Percentiles rank a stretch among this genome's conserved stretches.
These are phyloP conservation scores for Falco biarmicus DNA, from an alignment of 2,797 vertebrate species.

Conservation along the genomic window DNA sequence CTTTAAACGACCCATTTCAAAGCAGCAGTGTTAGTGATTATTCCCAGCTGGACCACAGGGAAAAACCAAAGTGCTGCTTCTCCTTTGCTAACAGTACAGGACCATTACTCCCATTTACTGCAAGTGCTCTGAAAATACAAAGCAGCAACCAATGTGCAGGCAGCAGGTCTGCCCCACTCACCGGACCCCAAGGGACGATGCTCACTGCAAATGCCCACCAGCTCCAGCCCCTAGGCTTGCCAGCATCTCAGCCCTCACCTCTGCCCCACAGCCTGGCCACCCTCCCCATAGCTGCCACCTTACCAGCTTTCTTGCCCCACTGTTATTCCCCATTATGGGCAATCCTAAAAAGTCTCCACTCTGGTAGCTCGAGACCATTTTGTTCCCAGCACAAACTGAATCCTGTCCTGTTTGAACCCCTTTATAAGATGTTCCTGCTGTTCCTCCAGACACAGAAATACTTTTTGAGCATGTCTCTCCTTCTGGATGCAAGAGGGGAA, in stretches of 20 bases:
- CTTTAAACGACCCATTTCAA: neutral
- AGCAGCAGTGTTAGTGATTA: neutral
- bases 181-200: neutral
- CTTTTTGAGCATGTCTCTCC: rapidly evolving
- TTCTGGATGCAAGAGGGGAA: neutral
- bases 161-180: neutral
- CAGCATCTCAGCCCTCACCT: neutral
- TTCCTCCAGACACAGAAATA: neutral
- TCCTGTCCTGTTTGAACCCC: neutral
- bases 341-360: neutral
- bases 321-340: rapidly evolving
- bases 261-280: neutral
- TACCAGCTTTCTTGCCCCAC: neutral
- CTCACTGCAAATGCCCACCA: neutral
- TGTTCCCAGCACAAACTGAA: neutral
- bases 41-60: neutral
- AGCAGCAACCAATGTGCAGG: neutral
- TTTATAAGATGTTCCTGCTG: neutral
- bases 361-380: neutral
- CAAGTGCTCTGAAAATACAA: neutral
- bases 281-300: neutral
- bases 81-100: neutral
- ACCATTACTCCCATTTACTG: neutral
- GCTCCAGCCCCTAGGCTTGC: neutral
- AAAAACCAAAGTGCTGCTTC: neutral